phyloP scores from a whole-genome alignment of 2,888 invertebrate species.

The Galerucella pusilla region DNA sequence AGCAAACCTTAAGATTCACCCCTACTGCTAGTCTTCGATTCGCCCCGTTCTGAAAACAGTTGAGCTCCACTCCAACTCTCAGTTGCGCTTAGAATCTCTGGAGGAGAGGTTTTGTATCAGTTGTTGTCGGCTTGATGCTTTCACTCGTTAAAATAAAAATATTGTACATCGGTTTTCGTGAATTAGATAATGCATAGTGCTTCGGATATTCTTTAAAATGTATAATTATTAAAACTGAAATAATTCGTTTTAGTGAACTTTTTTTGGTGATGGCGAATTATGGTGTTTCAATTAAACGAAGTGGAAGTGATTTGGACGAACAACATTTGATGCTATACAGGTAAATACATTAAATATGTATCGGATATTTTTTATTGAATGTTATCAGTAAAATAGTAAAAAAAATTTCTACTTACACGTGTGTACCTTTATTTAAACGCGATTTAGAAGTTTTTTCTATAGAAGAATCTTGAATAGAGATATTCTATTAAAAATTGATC shows the following conservation, averaged over 20 bases:
- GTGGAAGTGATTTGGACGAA: slow-evolving; percentile 52
- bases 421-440: too few relatives aligned
- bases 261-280: slow-evolving; percentile 50
- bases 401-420: too few relatives aligned
- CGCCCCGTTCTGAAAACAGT: slow-evolving; percentile 1
- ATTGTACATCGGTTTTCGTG: not conserved
- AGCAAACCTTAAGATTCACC: slow-evolving; percentile 19
- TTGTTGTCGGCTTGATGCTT: not conserved
- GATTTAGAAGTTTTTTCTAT: too few relatives aligned
- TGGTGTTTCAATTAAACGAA: slow-evolving; percentile 51
- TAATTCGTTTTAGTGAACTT: not conserved
- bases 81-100: slow-evolving; percentile 22
- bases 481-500: too few relatives aligned
- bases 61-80: slow-evolving; percentile 17
- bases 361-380: too few relatives aligned
- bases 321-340: slow-evolving; percentile 51
- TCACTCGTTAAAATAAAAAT: slow-evolving; percentile 3
- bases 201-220: not conserved
- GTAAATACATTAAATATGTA: slow-evolving; percentile 29
- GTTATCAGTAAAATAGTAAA: too few relatives aligned
- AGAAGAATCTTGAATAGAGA: too few relatives aligned
- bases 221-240: not conserved
- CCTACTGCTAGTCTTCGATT: slow-evolving; percentile 19
- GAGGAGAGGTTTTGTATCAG: not conserved
- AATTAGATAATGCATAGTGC: not conserved